phyloP scores from a whole-genome alignment of 2,113 vertebrate species.

The Sterrhoptilus dennistouni region DNA sequence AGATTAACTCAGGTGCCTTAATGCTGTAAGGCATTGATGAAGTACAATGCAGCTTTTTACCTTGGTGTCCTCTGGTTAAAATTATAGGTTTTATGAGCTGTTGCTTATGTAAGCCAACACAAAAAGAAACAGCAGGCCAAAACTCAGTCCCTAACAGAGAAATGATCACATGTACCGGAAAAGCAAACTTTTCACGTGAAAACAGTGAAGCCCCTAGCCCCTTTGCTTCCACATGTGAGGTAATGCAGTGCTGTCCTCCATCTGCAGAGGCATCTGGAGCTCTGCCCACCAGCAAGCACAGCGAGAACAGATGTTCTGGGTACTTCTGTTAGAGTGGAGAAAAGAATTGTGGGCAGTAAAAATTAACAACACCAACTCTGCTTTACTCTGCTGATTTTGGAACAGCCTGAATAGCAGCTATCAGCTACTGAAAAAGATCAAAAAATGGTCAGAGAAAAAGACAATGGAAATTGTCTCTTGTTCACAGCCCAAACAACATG shows the following conservation, averaged over 20 bases:
- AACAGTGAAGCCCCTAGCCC: background rate
- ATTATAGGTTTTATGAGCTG: background rate
- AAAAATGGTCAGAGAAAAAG: background rate
- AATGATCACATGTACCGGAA: background rate
- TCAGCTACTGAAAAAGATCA: background rate
- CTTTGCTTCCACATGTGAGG: background rate
- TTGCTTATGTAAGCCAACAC: background rate
- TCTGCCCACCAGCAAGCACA: background rate
- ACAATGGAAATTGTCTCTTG: background rate
- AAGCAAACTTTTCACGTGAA: background rate
- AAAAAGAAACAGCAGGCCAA: background rate
- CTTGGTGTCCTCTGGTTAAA: background rate
- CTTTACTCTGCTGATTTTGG: background rate
- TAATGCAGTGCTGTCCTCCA: accelerated
- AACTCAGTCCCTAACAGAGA: background rate
- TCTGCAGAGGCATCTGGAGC: background rate
- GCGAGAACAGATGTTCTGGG: background rate
- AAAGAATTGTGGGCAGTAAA: background rate
- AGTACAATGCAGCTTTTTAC: background rate
- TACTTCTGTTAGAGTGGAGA: background rate
- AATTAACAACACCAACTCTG: background rate
- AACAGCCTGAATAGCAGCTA: background rate
- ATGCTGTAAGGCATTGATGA: background rate
- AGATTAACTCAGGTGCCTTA: background rate
- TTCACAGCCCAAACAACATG: background rate